Conservation (phyloP, 2,113 vertebrate genomes). For the Chunga burmeisteri region DNA sequence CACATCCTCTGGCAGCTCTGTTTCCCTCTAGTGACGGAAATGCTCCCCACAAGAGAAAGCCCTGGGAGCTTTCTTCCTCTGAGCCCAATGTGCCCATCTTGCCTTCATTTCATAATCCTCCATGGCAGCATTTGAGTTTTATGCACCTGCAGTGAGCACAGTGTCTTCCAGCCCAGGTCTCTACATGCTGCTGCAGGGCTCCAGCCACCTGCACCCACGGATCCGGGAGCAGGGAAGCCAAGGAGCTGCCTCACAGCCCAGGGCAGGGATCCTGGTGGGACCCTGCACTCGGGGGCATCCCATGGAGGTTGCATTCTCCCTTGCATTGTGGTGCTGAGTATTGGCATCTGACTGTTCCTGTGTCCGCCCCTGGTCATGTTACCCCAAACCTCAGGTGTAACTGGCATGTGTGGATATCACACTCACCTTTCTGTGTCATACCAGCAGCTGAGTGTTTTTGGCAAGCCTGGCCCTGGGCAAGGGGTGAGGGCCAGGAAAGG, state of each 20-base stretch:
- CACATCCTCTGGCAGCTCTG: background rate
- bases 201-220: background rate
- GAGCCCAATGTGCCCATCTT: background rate
- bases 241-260: background rate
- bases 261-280: background rate
- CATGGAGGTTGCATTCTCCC: background rate
- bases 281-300: rapidly evolving
- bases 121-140: background rate
- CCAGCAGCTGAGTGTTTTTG: background rate
- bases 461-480: background rate
- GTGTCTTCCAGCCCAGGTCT: background rate
- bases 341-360: rapidly evolving
- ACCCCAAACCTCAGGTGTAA: background rate
- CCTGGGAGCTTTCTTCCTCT: background rate
- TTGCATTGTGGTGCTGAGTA: background rate
- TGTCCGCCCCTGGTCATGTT: rapidly evolving
- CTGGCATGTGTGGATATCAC: background rate
- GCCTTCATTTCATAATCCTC: background rate
- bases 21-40: background rate
- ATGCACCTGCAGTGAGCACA: background rate
- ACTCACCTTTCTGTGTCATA: background rate
- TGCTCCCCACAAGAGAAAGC: background rate
- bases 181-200: rapidly evolving
- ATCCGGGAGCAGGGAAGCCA: background rate
- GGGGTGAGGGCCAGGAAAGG: background rate